These are phyloP conservation scores for Drosophila mimica DNA, from an alignment of 2,888 invertebrate genomes.

Conservation along the genomic window DNA sequence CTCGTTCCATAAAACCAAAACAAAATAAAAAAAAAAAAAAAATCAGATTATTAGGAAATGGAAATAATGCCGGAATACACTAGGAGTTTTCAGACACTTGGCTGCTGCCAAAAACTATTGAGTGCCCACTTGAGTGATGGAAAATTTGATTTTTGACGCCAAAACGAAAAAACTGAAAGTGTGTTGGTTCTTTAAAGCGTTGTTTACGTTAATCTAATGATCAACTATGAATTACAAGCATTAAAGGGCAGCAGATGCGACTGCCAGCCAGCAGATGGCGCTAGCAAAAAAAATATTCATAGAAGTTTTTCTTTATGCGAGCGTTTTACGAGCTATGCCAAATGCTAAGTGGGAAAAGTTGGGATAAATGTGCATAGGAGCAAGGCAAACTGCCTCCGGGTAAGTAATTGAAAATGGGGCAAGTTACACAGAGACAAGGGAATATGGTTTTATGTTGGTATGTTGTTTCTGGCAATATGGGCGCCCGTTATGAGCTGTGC, in stretches of 20 bases:
- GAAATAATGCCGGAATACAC: constrained; percentile 53
- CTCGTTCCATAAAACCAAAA: constrained; percentile 22
- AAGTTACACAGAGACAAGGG: background rate
- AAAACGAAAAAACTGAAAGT: constrained; percentile 10
- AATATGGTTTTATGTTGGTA: background rate
- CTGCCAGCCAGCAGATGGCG: constrained; percentile 39
- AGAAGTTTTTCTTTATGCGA: constrained; percentile 2
- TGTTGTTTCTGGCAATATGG: background rate
- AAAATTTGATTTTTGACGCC: constrained; percentile 50
- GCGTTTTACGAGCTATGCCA: constrained; percentile 22
- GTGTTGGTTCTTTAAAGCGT: constrained; percentile 21
- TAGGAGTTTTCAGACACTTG: constrained; percentile 14
- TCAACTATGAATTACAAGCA: constrained; percentile 32
- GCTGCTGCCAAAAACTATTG: constrained; percentile 37
- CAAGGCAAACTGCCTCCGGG: background rate
- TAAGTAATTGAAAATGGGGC: background rate
- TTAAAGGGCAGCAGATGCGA: constrained; percentile 12
- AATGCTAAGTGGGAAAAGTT: constrained; percentile 10
- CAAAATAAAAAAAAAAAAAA: constrained; percentile 10
- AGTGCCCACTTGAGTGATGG: constrained; percentile 70
- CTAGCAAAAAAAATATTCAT: constrained; percentile 11
- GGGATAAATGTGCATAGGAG: background rate
- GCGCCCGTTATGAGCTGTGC: constrained; percentile 23
- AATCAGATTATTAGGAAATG: constrained; percentile 54
- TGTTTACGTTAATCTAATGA: constrained; percentile 44